Evolutionary conservation across 2,113 vertebrate genomes (phyloP).

Genomic region (Tauraco erythrolophus): DNA sequence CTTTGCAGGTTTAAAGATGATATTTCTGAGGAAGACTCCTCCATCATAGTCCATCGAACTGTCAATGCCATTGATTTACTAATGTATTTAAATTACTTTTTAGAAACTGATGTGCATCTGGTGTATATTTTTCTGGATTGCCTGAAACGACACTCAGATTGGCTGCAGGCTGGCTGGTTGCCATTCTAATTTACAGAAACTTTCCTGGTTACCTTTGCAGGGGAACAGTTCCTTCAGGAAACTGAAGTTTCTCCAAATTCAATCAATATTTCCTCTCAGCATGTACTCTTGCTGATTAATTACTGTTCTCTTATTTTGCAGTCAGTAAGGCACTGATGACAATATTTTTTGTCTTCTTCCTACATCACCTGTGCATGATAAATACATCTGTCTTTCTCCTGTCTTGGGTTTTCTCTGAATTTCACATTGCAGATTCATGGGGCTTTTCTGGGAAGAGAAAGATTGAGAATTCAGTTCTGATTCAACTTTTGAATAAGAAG

Average conservation of each 20-base stretch:
- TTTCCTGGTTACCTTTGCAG: conserved; percentile 57
- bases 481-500: conserved; percentile 7
- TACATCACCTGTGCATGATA: conserved; percentile 67
- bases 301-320: conserved; percentile 36
- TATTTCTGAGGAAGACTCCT: conserved; percentile 32
- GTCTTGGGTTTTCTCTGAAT: background rate
- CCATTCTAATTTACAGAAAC: conserved; percentile 68
- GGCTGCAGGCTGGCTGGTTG: conserved; percentile 48
- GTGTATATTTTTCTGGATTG: conserved; percentile 40
- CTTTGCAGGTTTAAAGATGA: conserved; percentile 17
- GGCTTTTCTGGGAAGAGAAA: conserved; percentile 25
- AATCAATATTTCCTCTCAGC: conserved; percentile 67
- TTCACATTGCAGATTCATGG: background rate
- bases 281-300: conserved; percentile 62
- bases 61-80: conserved; percentile 54
- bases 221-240: conserved; percentile 61
- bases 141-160: conserved; percentile 29
- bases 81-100: conserved; percentile 34
- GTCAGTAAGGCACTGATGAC: conserved; percentile 36
- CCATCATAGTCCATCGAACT: conserved; percentile 50
- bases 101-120: conserved; percentile 29
- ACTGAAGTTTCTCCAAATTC: conserved; percentile 28
- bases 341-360: conserved; percentile 61
- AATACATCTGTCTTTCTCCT: conserved; percentile 55
- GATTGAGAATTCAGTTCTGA: background rate